Conservation (phyloP, 2,797 vertebrate species). For the Vipera latastei region DNA sequence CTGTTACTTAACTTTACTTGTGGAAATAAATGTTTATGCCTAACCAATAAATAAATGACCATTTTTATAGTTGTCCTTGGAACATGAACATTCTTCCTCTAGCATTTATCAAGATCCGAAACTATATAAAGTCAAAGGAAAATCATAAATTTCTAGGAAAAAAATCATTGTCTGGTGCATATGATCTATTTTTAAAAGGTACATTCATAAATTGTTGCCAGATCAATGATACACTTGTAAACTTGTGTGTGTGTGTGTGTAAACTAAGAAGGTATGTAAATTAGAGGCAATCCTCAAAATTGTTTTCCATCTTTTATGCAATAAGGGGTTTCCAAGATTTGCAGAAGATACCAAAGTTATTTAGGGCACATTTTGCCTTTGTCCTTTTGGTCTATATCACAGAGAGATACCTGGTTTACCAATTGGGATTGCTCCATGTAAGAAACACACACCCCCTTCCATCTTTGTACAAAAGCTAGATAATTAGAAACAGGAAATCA, state of each 20-base stretch:
- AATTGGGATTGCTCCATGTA: not conserved
- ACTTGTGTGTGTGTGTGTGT: no score
- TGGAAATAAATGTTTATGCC: not conserved
- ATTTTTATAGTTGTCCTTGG: not conserved
- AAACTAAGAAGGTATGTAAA: not conserved
- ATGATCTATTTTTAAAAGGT: not conserved
- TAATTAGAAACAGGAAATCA: not conserved
- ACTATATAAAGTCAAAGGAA: not conserved
- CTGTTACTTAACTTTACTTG: not conserved
- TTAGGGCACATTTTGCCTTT: not conserved
- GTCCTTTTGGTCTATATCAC: not conserved
- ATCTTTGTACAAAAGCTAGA: not conserved
- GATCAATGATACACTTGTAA: not conserved
- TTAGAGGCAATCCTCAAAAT: not conserved
- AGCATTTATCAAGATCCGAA: not conserved
- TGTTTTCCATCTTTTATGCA: not conserved
- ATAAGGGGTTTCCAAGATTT: not conserved
- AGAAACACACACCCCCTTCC: fast-evolving
- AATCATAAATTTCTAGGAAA: not conserved
- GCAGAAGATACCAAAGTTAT: not conserved
- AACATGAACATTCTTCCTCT: not conserved
- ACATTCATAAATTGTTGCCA: not conserved
- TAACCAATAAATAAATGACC: not conserved
- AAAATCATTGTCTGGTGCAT: not conserved
- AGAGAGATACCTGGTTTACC: not conserved